A percentile compares a stretch with the other conserved stretches of the same genome.
Conservation (phyloP, 2,797 vertebrate genomes). For the Thaleichthys pacificus region DNA sequence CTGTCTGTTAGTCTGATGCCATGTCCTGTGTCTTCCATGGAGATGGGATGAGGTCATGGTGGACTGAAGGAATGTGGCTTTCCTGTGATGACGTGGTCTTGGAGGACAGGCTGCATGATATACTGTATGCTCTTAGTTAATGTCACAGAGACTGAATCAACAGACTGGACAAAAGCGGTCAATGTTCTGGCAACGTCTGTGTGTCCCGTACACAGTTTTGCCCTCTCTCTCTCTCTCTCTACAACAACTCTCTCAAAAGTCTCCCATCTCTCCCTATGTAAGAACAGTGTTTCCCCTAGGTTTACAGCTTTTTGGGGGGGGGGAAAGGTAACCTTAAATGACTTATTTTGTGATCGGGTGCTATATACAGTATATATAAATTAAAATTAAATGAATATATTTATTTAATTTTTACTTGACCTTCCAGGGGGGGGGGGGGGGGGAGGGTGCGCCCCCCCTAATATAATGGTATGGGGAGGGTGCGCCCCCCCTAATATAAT, state of each 20-base stretch:
- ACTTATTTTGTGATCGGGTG: too few species aligned
- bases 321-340: too few species aligned
- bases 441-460: too few species aligned
- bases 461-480: too few species aligned
- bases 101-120: not conserved
- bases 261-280: not conserved
- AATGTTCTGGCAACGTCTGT: not conserved
- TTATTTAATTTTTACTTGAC: too few species aligned
- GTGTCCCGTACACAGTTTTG: not conserved
- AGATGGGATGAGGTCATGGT: slow-evolving; percentile 63
- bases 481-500: too few species aligned
- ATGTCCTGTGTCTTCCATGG: slow-evolving; percentile 19
- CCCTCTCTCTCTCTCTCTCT: too few species aligned
- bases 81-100: slow-evolving; percentile 55
- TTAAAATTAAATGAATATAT: too few species aligned
- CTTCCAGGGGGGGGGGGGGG: too few species aligned
- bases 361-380: too few species aligned
- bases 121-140: not conserved
- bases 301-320: too few species aligned
- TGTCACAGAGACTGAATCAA: not conserved
- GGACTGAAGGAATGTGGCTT: slow-evolving; percentile 56
- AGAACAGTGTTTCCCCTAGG: not conserved
- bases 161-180: not conserved
- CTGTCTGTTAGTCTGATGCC: slow-evolving; percentile 21
- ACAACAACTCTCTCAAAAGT: not conserved